Evolutionary conservation across 1,140 invertebrate species (phyloP).

Genomic region (Calliopsis andreniformis): DNA sequence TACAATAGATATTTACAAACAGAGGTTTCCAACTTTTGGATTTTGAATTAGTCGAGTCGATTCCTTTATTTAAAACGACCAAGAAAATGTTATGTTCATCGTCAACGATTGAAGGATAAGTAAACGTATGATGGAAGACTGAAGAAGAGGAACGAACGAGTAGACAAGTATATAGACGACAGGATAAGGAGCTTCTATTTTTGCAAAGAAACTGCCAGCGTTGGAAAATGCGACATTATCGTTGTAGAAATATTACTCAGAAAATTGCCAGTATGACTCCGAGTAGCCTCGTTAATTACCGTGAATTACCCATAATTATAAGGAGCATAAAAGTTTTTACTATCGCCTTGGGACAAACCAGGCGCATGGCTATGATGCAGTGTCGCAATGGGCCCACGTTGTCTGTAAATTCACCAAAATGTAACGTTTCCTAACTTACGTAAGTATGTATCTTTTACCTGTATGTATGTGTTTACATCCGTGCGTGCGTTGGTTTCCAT

Average conservation of each 20-base stretch:
- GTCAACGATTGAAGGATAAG: too few species aligned
- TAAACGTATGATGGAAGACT: too few species aligned
- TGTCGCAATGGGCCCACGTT: conserved; percentile 77
- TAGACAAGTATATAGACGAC: too few species aligned
- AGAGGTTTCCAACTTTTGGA: too few species aligned
- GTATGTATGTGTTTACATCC: too few species aligned
- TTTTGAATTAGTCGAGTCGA: too few species aligned
- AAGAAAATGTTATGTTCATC: too few species aligned
- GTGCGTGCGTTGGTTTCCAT: too few species aligned
- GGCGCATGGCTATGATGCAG: conserved; percentile 76
- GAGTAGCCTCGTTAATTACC: conserved; percentile 82
- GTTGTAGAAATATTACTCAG: conserved; percentile 80
- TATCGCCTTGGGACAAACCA: conserved; percentile 80
- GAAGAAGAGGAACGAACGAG: too few species aligned
- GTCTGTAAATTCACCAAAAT: conserved; percentile 77
- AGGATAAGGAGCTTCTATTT: conserved; percentile 46
- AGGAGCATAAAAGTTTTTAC: conserved; percentile 82
- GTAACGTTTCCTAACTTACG: conserved; percentile 63
- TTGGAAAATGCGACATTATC: conserved; percentile 79
- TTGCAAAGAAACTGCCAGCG: conserved; percentile 49
- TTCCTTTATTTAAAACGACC: too few species aligned
- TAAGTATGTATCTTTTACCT: not conserved
- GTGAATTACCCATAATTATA: conserved; percentile 82
- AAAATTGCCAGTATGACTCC: conserved; percentile 81
- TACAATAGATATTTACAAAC: too few species aligned